Base-by-base conservation (phyloP, 1,140 invertebrate species). In the Bombus breviceps region DNA sequence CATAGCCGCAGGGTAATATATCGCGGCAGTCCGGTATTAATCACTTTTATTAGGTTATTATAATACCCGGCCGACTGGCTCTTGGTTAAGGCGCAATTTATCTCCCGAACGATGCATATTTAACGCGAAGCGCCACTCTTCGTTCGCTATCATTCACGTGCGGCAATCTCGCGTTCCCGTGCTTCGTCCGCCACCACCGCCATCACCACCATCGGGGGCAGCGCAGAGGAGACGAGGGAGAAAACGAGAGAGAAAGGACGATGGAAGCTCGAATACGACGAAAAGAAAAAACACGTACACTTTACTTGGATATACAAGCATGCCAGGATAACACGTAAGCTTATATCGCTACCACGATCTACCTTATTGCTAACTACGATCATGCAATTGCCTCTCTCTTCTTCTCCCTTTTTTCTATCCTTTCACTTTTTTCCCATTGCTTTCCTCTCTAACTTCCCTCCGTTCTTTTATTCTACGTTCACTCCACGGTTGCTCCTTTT, bases 31-130 rank as follows among this genome's bases (percentile, higher is more conserved):
- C 87, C 86, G 88, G 86, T 91, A 91, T 91, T 93, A 93, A 93
- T 93, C 92, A 93, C 92, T 93, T 93, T 93, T 93, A 93, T 93
- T 93, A 92, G 92, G 91, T 93, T 93, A 93, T 93, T 93, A 93
- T 93, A 93, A 93, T 93, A 92, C 90, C 88, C 88, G 90, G 81
- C 87, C 90, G 90, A 88, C 91, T 88, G 90, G 89, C 87, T 91
- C 90, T 86, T 92, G 91, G 92, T 93, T 93, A 92, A 90, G 93
- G 89, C 83, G 91, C 92, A 93, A 93, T 93, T 93, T 92, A 92
- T 93, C 91, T 93, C 84, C 79, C 85, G 85, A 85, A 89, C 85
- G 92, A 92, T 92, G 93, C 92, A 93, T 92, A 93, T 91, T 92
- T 93, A 91, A 92, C 90, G 90, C 86, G 87, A 89, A 92, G 88